Base-by-base conservation (phyloP, 2,888 invertebrate genomes). In the Urechis unicinctus region DNA sequence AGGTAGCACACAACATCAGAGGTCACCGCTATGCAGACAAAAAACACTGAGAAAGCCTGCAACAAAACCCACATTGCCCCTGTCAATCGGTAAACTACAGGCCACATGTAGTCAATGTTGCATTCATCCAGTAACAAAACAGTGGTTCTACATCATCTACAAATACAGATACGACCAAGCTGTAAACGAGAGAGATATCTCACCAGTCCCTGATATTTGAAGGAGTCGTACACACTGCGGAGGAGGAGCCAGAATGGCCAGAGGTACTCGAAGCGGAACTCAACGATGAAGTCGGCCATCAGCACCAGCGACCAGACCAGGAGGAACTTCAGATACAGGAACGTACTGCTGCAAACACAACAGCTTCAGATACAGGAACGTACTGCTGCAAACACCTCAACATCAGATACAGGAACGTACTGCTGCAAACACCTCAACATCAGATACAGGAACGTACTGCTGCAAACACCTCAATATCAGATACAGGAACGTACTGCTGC, bases 1-100 rank as follows among this genome's bases (percentile, higher is more conserved):
- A 97, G 91, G 83, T 91, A 94, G 84, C 95, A 97, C 81, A 97
- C 88, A 86, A 97, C 88, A 81, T 97, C 97, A 70, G 96, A 94
- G 66, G 95, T 95, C 70, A 96, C 86, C 67, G 95, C 94, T 79
- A 97, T 89, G 82, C 92, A 94, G 77, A 97, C 90, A 83, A 97
- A 97, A 83, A 96, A 91, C 75, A 95, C 88, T 73, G 95, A 93
- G 82, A 96, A 96, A 78, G 93, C 93, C 92, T 93, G 84, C 44
- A 77, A 78, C 60, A 59, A 55, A 63, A 62, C 55, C 59, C 59
- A 52, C 54, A 49, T 21, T 22, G 26, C 4, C n/a, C 17, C 47
- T 24, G n/a, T n/a, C n/a, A n/a, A n/a, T n/a, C n/a, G n/a, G n/a
- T n/a, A n/a, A n/a, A n/a, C n/a, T n/a, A n/a, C n/a, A n/a, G n/a